Percentiles rank a stretch among this genome's conserved stretches.
Conservation (phyloP, 1,140 invertebrate species). For the Caenorhabditis remanei region DNA sequence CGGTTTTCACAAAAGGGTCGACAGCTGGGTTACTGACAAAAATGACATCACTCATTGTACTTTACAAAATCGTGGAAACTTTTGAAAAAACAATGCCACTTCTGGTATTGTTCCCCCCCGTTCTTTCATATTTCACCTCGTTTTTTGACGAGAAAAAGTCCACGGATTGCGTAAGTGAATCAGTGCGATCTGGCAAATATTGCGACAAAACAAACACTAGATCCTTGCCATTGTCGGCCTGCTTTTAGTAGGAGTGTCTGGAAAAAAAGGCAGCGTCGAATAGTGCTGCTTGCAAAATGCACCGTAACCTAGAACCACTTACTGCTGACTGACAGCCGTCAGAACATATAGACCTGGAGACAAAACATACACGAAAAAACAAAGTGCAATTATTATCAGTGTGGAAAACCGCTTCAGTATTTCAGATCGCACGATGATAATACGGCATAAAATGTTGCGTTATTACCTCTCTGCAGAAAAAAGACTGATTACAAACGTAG, state of each 20-base stretch:
- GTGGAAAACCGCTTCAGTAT: background rate
- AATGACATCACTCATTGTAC: conserved; percentile 23
- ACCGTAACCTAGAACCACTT: background rate
- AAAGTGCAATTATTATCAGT: conserved; percentile 45
- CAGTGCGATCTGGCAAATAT: conserved; percentile 49
- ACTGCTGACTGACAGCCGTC: conserved; percentile 3
- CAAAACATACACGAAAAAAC: conserved; percentile 20
- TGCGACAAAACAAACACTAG: conserved; percentile 47
- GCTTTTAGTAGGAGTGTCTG: conserved; percentile 29
- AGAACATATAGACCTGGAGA: background rate
- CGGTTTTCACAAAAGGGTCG: background rate
- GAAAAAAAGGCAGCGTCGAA: conserved; percentile 3
- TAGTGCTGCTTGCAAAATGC: background rate
- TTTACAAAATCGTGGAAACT: background rate
- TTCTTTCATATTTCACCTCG: background rate
- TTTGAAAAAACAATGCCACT: background rate
- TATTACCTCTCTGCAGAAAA: conserved; percentile 52
- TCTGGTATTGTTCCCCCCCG: background rate
- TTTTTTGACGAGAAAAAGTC: conserved; percentile 17
- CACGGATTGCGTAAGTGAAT: conserved; percentile 44
- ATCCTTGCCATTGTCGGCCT: conserved; percentile 35
- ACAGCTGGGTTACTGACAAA: background rate
- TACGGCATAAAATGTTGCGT: conserved; percentile 47
- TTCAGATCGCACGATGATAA: conserved; percentile 3
- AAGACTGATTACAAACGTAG: conserved; percentile 17